These are phyloP conservation scores for Amphiduros pacificus DNA, from an alignment of 2,888 invertebrate genomes.

Conservation along the genomic window DNA sequence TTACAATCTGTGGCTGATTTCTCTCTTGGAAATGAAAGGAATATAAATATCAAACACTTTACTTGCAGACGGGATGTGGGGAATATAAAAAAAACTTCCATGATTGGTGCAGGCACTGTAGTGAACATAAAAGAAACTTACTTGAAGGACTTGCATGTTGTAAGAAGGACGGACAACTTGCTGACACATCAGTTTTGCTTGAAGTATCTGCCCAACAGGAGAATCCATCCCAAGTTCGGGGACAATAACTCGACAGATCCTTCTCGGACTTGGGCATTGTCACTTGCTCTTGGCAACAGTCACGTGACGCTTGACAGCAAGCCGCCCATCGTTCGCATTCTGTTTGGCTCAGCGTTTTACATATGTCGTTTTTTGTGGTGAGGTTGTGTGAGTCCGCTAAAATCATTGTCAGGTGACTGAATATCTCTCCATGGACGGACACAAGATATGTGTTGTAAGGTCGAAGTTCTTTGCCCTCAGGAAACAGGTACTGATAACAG, in stretches of 20 bases:
- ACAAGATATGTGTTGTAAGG: neutral
- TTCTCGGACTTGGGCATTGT: neutral
- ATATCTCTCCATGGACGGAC: neutral
- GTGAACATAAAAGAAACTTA: too few relatives aligned
- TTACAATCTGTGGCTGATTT: too few relatives aligned
- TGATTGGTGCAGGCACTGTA: too few relatives aligned
- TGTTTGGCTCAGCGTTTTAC: neutral
- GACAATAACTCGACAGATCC: slow-evolving; percentile 19
- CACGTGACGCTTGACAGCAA: slow-evolving; percentile 3
- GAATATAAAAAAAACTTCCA: too few relatives aligned
- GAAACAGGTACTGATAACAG: slow-evolving; percentile 20
- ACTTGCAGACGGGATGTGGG: too few relatives aligned
- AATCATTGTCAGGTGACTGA: neutral
- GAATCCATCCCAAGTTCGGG: slow-evolving; percentile 33
- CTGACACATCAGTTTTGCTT: too few relatives aligned
- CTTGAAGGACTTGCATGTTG: too few relatives aligned
- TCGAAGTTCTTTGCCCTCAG: neutral
- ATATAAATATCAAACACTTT: too few relatives aligned
- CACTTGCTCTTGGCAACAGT: slow-evolving; percentile 12
- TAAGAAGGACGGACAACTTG: too few relatives aligned
- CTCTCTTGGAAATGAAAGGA: too few relatives aligned
- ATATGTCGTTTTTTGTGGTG: neutral
- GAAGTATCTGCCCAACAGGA: slow-evolving; percentile 30
- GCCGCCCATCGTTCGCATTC: slow-evolving; percentile 14
- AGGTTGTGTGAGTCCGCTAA: slow-evolving; percentile 1